Evolutionary conservation across 2,888 invertebrate genomes (phyloP).

Genomic region (Ochropleura plecta): DNA sequence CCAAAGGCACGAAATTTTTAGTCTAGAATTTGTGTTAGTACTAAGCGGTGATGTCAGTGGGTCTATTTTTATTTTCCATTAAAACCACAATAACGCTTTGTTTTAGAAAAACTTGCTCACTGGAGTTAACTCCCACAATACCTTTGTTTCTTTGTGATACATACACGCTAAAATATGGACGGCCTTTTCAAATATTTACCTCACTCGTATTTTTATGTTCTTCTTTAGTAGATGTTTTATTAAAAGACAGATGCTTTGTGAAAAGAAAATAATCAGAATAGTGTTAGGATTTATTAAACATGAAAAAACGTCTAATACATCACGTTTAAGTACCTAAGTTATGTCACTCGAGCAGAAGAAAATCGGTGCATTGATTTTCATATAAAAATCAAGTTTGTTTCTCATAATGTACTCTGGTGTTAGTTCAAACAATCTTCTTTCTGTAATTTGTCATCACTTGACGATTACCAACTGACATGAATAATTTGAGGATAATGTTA

Average conservation of each 20-base stretch:
- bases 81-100: conserved; percentile 42
- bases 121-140: conserved; percentile 42
- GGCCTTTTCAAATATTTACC: conserved; percentile 49
- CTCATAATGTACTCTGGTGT: not conserved
- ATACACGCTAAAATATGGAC: conserved; percentile 44
- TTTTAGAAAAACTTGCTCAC: conserved; percentile 45
- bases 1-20: not conserved
- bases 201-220: conserved; percentile 28
- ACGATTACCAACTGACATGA: conserved; percentile 49
- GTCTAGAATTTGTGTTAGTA: conserved; percentile 9
- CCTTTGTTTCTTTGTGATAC: conserved; percentile 59
- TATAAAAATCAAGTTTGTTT: not conserved
- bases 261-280: not conserved
- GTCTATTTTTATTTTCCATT: conserved; percentile 42
- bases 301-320: not conserved
- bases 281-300: not conserved
- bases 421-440: conserved; percentile 11
- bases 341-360: not conserved
- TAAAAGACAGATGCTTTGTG: conserved; percentile 3
- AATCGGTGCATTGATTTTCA: not conserved
- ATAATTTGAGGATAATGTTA: conserved; percentile 47
- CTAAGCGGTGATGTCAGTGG: conserved; percentile 25
- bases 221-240: conserved; percentile 23
- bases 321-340: not conserved
- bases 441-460: conserved; percentile 43